Percentiles rank a stretch among this genome's conserved stretches.
phyloP scores from a whole-genome alignment of 2,888 invertebrate genomes.

The Ophioninae sp. region DNA sequence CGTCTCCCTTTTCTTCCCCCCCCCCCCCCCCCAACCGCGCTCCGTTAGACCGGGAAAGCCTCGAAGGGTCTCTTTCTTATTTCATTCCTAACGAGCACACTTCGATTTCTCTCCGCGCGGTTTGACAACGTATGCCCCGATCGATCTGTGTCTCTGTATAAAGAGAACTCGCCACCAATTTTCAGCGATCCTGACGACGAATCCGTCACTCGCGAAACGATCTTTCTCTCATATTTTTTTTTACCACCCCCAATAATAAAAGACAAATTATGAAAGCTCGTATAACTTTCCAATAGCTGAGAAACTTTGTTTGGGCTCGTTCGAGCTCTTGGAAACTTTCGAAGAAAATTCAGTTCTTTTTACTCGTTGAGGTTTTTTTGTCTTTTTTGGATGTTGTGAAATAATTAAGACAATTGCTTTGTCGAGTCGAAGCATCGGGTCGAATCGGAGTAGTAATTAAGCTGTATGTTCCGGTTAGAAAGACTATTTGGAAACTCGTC shows the following conservation, averaged over 20 bases:
- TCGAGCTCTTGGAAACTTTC: not conserved
- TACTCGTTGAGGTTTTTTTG: not conserved
- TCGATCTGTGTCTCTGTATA: not conserved
- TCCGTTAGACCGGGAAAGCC: not conserved
- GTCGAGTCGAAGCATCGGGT: not conserved
- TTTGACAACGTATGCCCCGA: not conserved
- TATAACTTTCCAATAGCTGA: not conserved
- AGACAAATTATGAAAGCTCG: not conserved
- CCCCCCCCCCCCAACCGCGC: not conserved
- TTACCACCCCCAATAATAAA: not conserved
- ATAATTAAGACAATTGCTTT: not conserved
- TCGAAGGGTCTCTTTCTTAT: not conserved
- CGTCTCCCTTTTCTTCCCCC: not conserved
- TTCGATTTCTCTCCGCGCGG: not conserved
- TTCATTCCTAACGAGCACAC: conserved; percentile 1
- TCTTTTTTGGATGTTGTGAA: not conserved
- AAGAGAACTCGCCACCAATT: not conserved
- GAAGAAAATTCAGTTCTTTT: not conserved
- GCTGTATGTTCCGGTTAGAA: not conserved
- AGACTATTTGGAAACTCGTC: not conserved
- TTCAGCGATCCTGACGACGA: not conserved
- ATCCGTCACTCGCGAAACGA: not conserved
- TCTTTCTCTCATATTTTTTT: not conserved
- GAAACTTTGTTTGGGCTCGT: not conserved
- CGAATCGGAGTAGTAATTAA: not conserved